phyloP scores from a whole-genome alignment of 2,797 vertebrate genomes.

The Esox lucius region DNA sequence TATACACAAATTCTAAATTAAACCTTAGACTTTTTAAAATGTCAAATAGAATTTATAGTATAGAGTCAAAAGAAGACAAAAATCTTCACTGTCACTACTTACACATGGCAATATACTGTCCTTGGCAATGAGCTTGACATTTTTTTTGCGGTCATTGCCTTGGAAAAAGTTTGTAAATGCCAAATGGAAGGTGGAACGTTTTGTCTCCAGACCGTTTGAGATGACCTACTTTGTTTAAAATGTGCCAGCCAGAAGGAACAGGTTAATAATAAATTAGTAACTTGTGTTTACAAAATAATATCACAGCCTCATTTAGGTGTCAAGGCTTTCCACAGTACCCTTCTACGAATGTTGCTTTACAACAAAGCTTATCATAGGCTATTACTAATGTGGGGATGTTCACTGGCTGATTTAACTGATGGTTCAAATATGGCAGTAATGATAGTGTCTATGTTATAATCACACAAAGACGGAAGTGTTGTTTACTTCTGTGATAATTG shows the following conservation, averaged over 20 bases:
- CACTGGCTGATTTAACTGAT: neutral
- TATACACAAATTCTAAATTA: too few relatives aligned
- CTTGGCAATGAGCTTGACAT: too few relatives aligned
- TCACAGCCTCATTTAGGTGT: neutral
- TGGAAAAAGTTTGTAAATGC: neutral
- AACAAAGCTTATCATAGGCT: neutral
- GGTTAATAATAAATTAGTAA: slow-evolving; percentile 19
- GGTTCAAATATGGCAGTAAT: neutral
- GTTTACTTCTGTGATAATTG: neutral
- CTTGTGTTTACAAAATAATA: neutral
- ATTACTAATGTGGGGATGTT: neutral
- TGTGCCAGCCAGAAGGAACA: slow-evolving; percentile 6
- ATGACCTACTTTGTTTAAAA: neutral
- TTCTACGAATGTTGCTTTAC: too few relatives aligned
- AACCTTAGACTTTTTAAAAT: too few relatives aligned
- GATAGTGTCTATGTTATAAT: neutral
- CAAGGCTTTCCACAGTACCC: neutral
- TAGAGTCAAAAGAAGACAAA: too few relatives aligned
- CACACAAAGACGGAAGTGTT: neutral
- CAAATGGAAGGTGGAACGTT: neutral
- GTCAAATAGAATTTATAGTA: too few relatives aligned
- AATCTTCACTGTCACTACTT: too few relatives aligned
- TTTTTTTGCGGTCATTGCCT: too few relatives aligned
- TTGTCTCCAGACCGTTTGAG: neutral
- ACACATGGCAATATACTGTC: too few relatives aligned